phyloP scores from a whole-genome alignment of 1,140 invertebrate species.

The Caenorhabditis remanei region DNA sequence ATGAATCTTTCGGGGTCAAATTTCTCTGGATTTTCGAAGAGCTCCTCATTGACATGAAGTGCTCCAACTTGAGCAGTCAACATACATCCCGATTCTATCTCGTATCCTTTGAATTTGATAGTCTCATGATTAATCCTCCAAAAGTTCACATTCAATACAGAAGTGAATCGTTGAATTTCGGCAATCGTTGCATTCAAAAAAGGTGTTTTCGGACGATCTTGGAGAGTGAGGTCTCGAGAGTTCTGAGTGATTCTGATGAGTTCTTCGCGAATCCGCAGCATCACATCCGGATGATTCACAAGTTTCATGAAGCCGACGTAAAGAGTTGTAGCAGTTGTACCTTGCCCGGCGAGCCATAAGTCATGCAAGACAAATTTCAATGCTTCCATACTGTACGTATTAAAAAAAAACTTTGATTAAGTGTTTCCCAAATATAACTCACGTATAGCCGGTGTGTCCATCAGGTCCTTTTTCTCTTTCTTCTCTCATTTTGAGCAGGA shows the following conservation, averaged over 20 bases:
- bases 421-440: too few species aligned
- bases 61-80: constrained; percentile 9
- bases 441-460: too few species aligned
- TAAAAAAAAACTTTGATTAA: too few species aligned
- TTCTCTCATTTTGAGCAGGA: background rate
- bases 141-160: constrained; percentile 60
- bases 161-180: constrained; percentile 56
- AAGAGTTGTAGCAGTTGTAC: constrained; percentile 16
- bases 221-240: background rate
- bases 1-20: background rate
- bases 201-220: constrained; percentile 9
- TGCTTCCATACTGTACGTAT: too few species aligned
- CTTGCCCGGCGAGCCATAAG: constrained; percentile 46
- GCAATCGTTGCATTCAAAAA: constrained; percentile 21
- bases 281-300: constrained; percentile 58
- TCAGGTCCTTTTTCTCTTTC: background rate
- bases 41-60: background rate
- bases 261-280: background rate
- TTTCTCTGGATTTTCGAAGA: background rate
- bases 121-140: background rate
- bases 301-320: background rate
- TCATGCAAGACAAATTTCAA: background rate
- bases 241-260: background rate
- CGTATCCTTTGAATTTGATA: background rate
- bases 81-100: background rate